Evolutionary conservation across 2,113 vertebrate genomes (phyloP).

Genomic region (Thalassoma bifasciatum): DNA sequence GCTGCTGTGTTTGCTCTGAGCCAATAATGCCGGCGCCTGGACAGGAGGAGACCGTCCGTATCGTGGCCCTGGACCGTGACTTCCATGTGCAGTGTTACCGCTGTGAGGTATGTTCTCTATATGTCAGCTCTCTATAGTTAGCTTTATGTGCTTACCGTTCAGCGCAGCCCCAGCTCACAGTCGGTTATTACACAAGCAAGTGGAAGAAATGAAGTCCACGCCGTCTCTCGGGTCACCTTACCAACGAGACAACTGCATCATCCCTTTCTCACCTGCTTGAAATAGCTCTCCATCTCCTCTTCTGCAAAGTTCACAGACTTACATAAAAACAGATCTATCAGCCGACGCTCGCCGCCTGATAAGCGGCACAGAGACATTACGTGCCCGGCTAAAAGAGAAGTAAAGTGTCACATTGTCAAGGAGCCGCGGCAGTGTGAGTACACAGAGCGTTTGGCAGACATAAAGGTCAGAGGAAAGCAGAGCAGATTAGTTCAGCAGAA

Average conservation of each 20-base stretch:
- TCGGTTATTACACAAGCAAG: neutral
- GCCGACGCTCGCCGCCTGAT: slow-evolving; percentile 41
- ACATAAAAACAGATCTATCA: slow-evolving; percentile 60
- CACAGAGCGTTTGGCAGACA: slow-evolving; percentile 57
- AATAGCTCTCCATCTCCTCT: slow-evolving; percentile 49
- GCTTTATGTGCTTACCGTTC: neutral
- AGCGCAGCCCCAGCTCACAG: neutral
- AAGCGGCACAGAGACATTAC: slow-evolving; percentile 41
- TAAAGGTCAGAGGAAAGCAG: slow-evolving; percentile 74
- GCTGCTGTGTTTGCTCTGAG: slow-evolving; percentile 96
- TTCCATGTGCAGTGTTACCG: slow-evolving; percentile 99
- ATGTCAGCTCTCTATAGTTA: slow-evolving; percentile 19
- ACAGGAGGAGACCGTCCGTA: slow-evolving; percentile 98
- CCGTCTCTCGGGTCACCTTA: slow-evolving; percentile 42
- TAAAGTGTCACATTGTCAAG: slow-evolving; percentile 54
- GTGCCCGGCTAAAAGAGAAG: slow-evolving; percentile 58
- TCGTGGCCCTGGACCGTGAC: slow-evolving; percentile 96
- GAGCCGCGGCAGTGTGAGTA: slow-evolving; percentile 46
- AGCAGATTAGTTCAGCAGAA: slow-evolving; percentile 73
- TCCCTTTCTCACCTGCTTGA: slow-evolving; percentile 47
- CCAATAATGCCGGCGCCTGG: slow-evolving; percentile 97
- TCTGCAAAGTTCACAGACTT: slow-evolving; percentile 61
- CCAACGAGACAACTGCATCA: slow-evolving; percentile 28
- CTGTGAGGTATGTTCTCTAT: slow-evolving; percentile 88
- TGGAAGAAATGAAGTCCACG: neutral